A percentile compares a stretch with the other conserved stretches of the same genome.
These are phyloP conservation scores for Drosophila buzzatii DNA, from an alignment of 2,888 invertebrate species.

Conservation along the genomic window DNA sequence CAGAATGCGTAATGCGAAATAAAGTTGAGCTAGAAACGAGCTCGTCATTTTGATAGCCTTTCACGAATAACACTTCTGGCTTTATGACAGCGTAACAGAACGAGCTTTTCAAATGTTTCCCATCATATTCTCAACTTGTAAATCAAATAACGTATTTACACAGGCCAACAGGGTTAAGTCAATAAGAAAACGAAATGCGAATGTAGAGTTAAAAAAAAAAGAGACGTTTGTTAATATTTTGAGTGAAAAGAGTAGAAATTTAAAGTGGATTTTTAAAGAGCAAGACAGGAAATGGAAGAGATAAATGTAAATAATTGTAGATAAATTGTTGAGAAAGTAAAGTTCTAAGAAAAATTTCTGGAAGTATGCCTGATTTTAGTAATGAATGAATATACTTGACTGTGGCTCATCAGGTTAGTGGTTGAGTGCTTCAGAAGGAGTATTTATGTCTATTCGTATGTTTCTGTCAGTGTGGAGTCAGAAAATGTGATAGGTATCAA, in stretches of 20 bases:
- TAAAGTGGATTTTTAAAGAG: background rate
- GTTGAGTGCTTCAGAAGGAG: too few relatives aligned
- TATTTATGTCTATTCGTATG: too few relatives aligned
- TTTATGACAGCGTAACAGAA: slow-evolving; percentile 2
- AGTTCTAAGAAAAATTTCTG: background rate
- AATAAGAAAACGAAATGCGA: background rate
- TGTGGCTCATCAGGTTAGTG: too few relatives aligned
- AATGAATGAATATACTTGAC: too few relatives aligned
- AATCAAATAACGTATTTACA: background rate
- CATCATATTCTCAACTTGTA: background rate
- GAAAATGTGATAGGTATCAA: too few relatives aligned
- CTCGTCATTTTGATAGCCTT: slow-evolving; percentile 3
- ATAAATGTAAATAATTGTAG: background rate
- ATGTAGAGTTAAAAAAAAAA: background rate
- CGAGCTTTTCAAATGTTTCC: background rate
- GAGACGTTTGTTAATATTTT: background rate
- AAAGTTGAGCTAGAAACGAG: slow-evolving; percentile 10
- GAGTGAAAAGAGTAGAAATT: background rate
- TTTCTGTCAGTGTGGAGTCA: too few relatives aligned
- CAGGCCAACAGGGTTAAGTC: background rate
- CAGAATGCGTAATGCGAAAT: slow-evolving; percentile 27
- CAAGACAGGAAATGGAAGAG: background rate
- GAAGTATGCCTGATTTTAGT: background rate
- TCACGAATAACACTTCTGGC: slow-evolving; percentile 4
- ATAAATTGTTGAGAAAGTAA: background rate